Base-by-base conservation (phyloP, 2,113 vertebrate genomes). In the Boulengeromyrus knoepffleri region DNA sequence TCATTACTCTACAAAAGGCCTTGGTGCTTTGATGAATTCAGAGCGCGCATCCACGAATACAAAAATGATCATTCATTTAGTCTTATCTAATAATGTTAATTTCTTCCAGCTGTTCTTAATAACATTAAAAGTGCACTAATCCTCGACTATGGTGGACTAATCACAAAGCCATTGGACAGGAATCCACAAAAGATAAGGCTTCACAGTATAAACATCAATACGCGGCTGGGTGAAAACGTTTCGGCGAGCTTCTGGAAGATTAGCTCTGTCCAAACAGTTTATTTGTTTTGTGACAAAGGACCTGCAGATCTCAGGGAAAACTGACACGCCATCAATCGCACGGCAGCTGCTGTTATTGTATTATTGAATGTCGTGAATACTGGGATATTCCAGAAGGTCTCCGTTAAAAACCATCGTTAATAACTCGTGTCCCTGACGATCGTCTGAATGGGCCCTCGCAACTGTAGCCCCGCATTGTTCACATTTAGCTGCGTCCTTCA, bases 11-110 rank as follows among this genome's bases (percentile, higher is more conserved):
- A 58, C 56, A 66, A 66, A 58, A 88, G 36, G 52, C 87, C 53
- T 50, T 21, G 31, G 7, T 88, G 87, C 87, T 88, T 88, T 88
- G 52, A 88, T 36, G 47, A 85, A 45, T 80, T 36, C 74, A 80
- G 74, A 85, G 42, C 83, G 50, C 0, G 17, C 74, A 42, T 87
- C 10, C 49, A 45, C 87, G 45, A 6, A 53, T 87, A 87, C 50
- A 36, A 87, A 87, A 87, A 53, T 87, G 47, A 87, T 87, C 85
- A 53, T 53, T 52, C 47, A 53, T 87, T 87, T 56, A 49, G 31
- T 87, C 85, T 87, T 87, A 87, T 87, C 85, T 19, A 31, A 31
- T 36, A 53, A 87, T 87, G 85, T 87, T 87, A 24, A 87, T 87
- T 87, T 87, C 49, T 53, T 87, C 50, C 85, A 87, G 85, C 85